Evolutionary conservation across 2,113 vertebrate species (phyloP).

Genomic region (Elephas maximus): DNA sequence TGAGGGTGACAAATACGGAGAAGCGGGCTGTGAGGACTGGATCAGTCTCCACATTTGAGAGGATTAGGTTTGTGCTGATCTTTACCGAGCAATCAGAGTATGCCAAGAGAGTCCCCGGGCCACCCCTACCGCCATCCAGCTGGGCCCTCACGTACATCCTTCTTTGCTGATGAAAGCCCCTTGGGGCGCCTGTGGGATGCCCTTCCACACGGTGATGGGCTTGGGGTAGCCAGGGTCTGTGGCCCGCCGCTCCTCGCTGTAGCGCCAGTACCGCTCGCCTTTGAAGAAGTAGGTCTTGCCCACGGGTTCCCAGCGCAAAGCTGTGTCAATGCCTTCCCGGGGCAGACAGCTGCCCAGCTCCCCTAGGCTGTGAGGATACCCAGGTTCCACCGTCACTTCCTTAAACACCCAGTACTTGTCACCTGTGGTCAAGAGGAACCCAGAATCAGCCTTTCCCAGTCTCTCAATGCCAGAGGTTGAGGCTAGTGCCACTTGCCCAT

Average conservation of each 20-base stretch:
- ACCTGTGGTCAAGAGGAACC: conserved; percentile 86
- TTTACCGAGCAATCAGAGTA: not conserved
- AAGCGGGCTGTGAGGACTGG: not conserved
- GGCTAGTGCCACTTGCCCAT: not conserved
- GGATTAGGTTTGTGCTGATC: not conserved
- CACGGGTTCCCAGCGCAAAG: conserved; percentile 97
- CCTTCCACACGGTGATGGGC: conserved; percentile 97
- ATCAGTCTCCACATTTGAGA: not conserved
- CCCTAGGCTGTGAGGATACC: conserved; percentile 96
- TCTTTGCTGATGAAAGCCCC: conserved; percentile 99
- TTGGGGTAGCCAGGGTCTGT: conserved; percentile 97
- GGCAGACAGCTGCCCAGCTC: conserved; percentile 96
- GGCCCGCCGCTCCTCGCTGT: conserved; percentile 96
- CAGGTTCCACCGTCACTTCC: conserved; percentile 96
- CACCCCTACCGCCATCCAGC: not conserved
- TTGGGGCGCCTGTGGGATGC: conserved; percentile 96
- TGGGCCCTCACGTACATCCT: conserved; percentile 93
- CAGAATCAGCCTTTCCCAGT: conserved; percentile 20
- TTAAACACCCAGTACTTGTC: conserved; percentile 99
- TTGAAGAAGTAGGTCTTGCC: conserved; percentile 99
- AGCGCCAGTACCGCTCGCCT: conserved; percentile 98
- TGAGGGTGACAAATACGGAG: not conserved
- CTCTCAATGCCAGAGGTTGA: not conserved
- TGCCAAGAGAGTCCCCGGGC: not conserved
- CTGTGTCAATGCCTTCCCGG: conserved; percentile 96